phyloP scores from a whole-genome alignment of 2,113 vertebrate species.

The Baryphthengus martii region DNA sequence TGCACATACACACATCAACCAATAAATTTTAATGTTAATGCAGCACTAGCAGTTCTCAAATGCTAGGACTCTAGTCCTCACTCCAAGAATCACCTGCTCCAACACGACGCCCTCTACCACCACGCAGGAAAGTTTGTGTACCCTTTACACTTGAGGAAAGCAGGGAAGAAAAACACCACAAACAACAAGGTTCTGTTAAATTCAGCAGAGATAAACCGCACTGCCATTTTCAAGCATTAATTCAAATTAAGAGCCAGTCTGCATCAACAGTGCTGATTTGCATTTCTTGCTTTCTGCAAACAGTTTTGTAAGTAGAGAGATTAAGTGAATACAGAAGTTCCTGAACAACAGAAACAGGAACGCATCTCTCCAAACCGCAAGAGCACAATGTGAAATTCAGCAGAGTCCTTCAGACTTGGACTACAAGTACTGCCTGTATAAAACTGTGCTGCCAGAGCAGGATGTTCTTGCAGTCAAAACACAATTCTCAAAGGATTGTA shows the following conservation, averaged over 20 bases:
- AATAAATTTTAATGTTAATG: conserved; percentile 21
- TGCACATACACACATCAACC: not conserved
- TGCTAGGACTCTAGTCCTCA: not conserved
- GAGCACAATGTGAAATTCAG: not conserved
- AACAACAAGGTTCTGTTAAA: not conserved
- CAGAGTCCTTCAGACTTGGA: not conserved
- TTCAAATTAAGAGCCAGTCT: not conserved
- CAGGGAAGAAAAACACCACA: not conserved
- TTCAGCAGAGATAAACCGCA: not conserved
- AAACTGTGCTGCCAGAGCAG: not conserved
- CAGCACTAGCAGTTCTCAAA: not conserved
- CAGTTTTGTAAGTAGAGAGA: not conserved
- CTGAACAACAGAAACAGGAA: not conserved
- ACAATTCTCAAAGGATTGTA: not conserved
- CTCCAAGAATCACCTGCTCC: not conserved
- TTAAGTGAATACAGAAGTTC: not conserved
- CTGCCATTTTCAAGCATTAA: not conserved
- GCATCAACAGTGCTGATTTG: not conserved
- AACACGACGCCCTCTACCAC: not conserved
- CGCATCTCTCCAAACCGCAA: not conserved
- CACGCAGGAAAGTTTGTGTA: not conserved
- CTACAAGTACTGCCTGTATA: not conserved
- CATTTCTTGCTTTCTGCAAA: not conserved
- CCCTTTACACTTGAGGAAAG: not conserved
- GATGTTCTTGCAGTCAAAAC: not conserved